Percentiles rank a stretch among this genome's conserved stretches.
phyloP scores from a whole-genome alignment of 2,797 vertebrate species.

The Linurgus olivaceus region DNA sequence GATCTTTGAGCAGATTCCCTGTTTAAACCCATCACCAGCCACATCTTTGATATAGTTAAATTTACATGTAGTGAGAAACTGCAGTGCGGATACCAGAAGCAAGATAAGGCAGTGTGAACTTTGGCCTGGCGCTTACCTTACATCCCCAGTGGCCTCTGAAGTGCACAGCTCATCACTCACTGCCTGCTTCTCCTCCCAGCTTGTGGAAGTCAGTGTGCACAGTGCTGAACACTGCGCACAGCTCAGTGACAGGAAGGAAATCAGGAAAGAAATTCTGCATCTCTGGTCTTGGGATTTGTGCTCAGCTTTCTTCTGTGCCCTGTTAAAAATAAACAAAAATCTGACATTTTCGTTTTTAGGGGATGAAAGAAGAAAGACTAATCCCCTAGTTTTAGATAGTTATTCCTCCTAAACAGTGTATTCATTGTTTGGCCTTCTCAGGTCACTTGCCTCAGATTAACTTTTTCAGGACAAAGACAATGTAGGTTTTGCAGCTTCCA shows the following conservation, averaged over 20 bases:
- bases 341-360: not conserved
- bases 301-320: not conserved
- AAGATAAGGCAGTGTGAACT: not conserved
- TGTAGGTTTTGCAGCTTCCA: not conserved
- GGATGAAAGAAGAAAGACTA: not conserved
- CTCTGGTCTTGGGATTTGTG: fast-evolving
- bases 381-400: not conserved
- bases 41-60: not conserved
- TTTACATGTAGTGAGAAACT: not conserved
- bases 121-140: fast-evolving
- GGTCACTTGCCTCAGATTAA: not conserved
- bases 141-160: fast-evolving
- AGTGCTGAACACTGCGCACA: fast-evolving
- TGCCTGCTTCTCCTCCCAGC: not conserved
- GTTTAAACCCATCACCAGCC: not conserved
- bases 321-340: not conserved
- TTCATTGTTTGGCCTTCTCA: not conserved
- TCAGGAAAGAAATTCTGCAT: fast-evolving
- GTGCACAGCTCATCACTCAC: not conserved
- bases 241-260: not conserved
- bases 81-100: not conserved
- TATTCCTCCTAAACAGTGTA: not conserved
- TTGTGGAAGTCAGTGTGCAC: not conserved
- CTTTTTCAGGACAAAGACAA: not conserved
- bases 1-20: not conserved